Evolutionary conservation across 1,140 invertebrate species (phyloP).

Genomic region (Drosophila quadrilineata): DNA sequence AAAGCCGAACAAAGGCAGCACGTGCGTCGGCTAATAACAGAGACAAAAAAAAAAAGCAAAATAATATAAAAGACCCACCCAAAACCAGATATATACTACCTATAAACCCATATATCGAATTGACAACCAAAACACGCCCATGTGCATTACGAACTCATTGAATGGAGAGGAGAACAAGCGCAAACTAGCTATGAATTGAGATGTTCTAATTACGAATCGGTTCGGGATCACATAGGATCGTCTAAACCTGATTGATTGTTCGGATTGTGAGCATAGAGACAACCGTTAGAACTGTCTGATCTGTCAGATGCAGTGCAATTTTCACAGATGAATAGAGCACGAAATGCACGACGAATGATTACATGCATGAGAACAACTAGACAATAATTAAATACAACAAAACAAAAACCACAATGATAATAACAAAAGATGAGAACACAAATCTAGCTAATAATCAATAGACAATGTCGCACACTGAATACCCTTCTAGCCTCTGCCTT

Average conservation of each 20-base stretch:
- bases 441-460: too few relatives aligned
- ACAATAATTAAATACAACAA: conserved; percentile 35
- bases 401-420: conserved; percentile 9
- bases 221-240: conserved; percentile 4
- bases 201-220: conserved; percentile 35
- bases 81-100: conserved; percentile 5
- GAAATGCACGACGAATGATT: conserved; percentile 27
- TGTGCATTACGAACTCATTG: conserved; percentile 38
- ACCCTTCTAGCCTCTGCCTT: conserved; percentile 11
- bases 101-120: too few relatives aligned
- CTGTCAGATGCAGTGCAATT: conserved; percentile 47
- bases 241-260: background rate
- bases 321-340: conserved; percentile 54
- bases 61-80: background rate
- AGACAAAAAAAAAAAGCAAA: conserved; percentile 2
- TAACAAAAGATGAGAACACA: conserved; percentile 15
- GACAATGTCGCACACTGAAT: conserved; percentile 10
- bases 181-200: conserved; percentile 3
- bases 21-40: conserved; percentile 30
- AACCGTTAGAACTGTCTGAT: conserved; percentile 27
- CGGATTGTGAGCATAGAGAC: background rate
- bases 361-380: conserved; percentile 56
- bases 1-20: conserved; percentile 30
- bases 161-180: conserved; percentile 13
- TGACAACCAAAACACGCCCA: conserved; percentile 46